Conservation (phyloP, 2,113 vertebrate genomes). For the Ctenomys sociabilis region DNA sequence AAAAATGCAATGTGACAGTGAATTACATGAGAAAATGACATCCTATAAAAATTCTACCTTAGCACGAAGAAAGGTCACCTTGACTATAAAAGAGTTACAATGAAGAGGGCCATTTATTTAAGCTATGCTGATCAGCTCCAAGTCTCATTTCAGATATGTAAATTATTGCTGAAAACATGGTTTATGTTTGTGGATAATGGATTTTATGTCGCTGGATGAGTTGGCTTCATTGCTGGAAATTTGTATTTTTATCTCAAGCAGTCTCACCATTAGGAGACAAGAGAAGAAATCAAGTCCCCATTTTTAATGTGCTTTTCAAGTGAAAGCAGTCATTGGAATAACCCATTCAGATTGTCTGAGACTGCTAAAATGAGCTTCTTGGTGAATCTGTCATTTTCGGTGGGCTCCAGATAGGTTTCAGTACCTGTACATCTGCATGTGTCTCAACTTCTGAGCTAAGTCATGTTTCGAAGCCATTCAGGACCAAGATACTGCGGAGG, state of each 20-base stretch:
- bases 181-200: slow-evolving; percentile 62
- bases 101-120: slow-evolving; percentile 57
- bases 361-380: not conserved
- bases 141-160: slow-evolving; percentile 57
- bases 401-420: not conserved
- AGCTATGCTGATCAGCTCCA: slow-evolving; percentile 51
- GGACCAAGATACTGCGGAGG: not conserved
- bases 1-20: slow-evolving; percentile 67
- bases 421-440: not conserved
- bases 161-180: slow-evolving; percentile 65
- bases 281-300: not conserved
- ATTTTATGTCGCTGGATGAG: slow-evolving; percentile 66
- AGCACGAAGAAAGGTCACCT: slow-evolving; percentile 67
- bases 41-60: slow-evolving; percentile 55
- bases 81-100: slow-evolving; percentile 40
- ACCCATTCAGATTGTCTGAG: not conserved
- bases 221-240: slow-evolving; percentile 64
- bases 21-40: slow-evolving; percentile 66
- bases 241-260: slow-evolving; percentile 50
- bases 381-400: not conserved
- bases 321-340: slow-evolving; percentile 23
- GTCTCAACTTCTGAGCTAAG: not conserved
- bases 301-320: slow-evolving; percentile 62
- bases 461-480: slow-evolving; percentile 32
- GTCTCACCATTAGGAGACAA: not conserved